Evolutionary conservation across 2,113 vertebrate genomes (phyloP), one percentile per base, ranked within the genome.

Genomic region (Petrocephalus microphthalmus): DNA sequence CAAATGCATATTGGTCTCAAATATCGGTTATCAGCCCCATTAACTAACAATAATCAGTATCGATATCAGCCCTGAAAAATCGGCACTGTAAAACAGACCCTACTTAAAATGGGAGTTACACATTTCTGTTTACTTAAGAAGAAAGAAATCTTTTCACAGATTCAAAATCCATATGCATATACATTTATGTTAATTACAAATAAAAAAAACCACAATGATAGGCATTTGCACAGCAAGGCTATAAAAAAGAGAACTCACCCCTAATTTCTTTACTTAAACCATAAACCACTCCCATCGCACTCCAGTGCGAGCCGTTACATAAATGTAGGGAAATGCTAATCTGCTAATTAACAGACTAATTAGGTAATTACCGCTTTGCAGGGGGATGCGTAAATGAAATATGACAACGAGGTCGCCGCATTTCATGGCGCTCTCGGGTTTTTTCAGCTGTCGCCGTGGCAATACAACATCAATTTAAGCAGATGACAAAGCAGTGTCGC

Each of bases 301-400:
- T 83, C 93, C 89, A 87, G 94, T 93, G 95, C 95, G 96, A 95
- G 95, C 95, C 96, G 95, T 96, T 96, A 95, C 96, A 96, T 96
- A 96, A 96, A 96, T 96, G 78, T 86, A 67, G 57, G 53, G 52
- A 96, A 96, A 96, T 96, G 95, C 96, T 97, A 97, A 97, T 97
- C 95, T 96, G 95, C 95, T 96, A 97, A 97, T 96, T 97, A 97
- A 96, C 96, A 96, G 96, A 95, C 95, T 96, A 97, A 97, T 97
- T 96, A 96, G 95, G 95, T 96, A 97, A 97, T 97, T 96, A 97
- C 95, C 95, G 96, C 95, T 96, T 97, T 97, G 96, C 96, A 95
- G 95, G 96, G 95, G 95, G 96, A 96, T 95, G 96, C 96, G 93
- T 95, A 95, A 96, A 96, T 96, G 96, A 97, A 97, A 97, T 96